phyloP scores from a whole-genome alignment of 1,140 invertebrate species.

The Drosophila equinoxialis region DNA sequence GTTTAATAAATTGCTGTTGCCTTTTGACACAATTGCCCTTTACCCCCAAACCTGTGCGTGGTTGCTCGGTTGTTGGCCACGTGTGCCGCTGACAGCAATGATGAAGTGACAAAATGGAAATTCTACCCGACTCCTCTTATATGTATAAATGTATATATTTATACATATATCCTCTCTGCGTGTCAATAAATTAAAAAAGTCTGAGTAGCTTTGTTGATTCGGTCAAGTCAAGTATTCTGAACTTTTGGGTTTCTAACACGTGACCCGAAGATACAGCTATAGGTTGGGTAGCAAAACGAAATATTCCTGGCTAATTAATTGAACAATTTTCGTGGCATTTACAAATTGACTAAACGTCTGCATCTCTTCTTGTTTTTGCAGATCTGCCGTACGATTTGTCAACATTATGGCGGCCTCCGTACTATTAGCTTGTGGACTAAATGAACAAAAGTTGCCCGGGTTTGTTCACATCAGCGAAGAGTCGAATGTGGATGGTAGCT shows the following conservation, averaged over 20 bases:
- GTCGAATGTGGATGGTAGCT: slow-evolving; percentile 88
- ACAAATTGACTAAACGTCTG: slow-evolving; percentile 56
- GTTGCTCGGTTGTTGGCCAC: slow-evolving; percentile 54
- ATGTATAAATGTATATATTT: background rate
- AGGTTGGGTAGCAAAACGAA: slow-evolving; percentile 9
- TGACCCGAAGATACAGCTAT: slow-evolving; percentile 40
- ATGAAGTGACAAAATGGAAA: slow-evolving; percentile 72
- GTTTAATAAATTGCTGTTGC: slow-evolving; percentile 46
- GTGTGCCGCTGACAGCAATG: slow-evolving; percentile 65
- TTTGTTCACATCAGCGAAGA: slow-evolving; percentile 88
- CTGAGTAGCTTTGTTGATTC: slow-evolving; percentile 29
- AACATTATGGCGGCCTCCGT: slow-evolving; percentile 85
- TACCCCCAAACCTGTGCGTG: slow-evolving; percentile 12
- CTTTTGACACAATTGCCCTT: slow-evolving; percentile 22
- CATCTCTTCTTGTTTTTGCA: slow-evolving; percentile 10
- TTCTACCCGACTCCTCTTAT: slow-evolving; percentile 25
- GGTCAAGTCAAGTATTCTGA: slow-evolving; percentile 46
- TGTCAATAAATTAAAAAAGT: slow-evolving; percentile 64
- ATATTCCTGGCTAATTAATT: slow-evolving; percentile 65
- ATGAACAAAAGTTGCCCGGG: slow-evolving; percentile 84
- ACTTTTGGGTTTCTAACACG: slow-evolving; percentile 56
- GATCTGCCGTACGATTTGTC: slow-evolving; percentile 36
- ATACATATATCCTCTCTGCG: slow-evolving; percentile 18
- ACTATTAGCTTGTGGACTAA: slow-evolving; percentile 85
- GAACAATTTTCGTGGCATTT: slow-evolving; percentile 65